Base-by-base conservation (phyloP, 2,888 invertebrate genomes). In the Boloria selene region DNA sequence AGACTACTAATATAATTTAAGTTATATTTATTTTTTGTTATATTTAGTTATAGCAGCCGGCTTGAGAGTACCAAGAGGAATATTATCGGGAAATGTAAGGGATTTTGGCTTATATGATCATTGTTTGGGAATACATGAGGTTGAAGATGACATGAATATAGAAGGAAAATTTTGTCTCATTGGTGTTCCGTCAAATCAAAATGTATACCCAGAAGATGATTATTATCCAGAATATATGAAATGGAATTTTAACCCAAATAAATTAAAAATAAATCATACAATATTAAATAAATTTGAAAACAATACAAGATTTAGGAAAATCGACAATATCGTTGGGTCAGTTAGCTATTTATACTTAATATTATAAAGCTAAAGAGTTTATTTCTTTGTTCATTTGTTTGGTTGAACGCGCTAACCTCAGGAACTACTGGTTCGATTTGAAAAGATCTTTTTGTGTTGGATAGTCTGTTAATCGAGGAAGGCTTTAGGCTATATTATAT, bases 161-260 rank as follows among this genome's bases (percentile, higher is more conserved):
- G 76, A 82, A 71, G 88, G 88, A 13, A 88, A 88, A 73, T 85
- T 79, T 70, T 92, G 92, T 64, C 78, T 81, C 63, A 78, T 88
- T 45, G 51, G 68, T 1, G 65, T 85, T 3, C 86, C 87, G 3
- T 31, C 82, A 7, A 55, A 72, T 10, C 58, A 54, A 61, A 54
- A 67, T 14, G 17, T 67, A 13, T n/a, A 17, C 4, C 17, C 42
- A 13, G 14, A 42, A 4, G 18, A 6, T 13, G 31, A 31, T 31
- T 5, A 31, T 31, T 1, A 31, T 31, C 10, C 44, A n/a, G 38
- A 4, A 42, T n/a, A 49, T 1, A 17, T 59, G 0, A 31, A 59
- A 38, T 59, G n/a, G 42, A 38, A 50, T 22, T 63, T 22, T n/a
- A 42, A 58, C n/a, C 60, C 47, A 42, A 61, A 58, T 50, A 53